phyloP scores from a whole-genome alignment of 2,113 vertebrate species.

The Heloderma charlesbogerti region DNA sequence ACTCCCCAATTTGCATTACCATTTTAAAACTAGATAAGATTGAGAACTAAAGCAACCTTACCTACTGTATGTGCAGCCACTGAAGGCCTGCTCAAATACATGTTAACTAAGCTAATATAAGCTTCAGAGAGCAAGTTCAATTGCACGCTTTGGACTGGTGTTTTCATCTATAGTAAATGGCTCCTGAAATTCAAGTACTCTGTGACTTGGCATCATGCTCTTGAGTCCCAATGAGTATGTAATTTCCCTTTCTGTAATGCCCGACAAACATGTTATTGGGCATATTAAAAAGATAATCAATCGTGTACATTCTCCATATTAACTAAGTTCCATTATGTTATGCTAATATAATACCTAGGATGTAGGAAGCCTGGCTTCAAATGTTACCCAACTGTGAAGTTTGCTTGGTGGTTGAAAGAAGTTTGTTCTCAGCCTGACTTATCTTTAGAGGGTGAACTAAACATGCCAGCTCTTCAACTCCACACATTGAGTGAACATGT shows the following conservation, averaged over 20 bases:
- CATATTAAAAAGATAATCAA: too few relatives aligned
- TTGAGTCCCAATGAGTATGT: neutral
- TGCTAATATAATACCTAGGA: neutral
- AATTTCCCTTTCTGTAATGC: neutral
- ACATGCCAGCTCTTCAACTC: neutral
- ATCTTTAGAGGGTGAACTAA: neutral
- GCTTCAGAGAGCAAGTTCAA: neutral
- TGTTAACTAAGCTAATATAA: neutral
- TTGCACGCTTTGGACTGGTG: neutral
- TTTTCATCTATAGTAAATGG: neutral
- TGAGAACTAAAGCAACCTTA: neutral
- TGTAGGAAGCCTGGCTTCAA: neutral
- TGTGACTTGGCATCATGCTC: neutral
- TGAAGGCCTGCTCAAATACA: neutral
- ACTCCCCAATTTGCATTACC: neutral
- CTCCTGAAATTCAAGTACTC: neutral
- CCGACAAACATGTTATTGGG: too few relatives aligned
- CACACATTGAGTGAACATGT: neutral
- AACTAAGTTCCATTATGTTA: neutral
- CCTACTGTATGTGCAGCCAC: too few relatives aligned
- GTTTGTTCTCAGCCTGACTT: neutral
- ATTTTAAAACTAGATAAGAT: neutral
- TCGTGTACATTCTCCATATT: neutral
- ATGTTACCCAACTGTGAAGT: too few relatives aligned
- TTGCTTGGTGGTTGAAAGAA: neutral